These are phyloP conservation scores for Hydra vulgaris DNA, from an alignment of 30 jellyfish, hydroid and myxozoan genomes.

Conservation along the genomic window DNA sequence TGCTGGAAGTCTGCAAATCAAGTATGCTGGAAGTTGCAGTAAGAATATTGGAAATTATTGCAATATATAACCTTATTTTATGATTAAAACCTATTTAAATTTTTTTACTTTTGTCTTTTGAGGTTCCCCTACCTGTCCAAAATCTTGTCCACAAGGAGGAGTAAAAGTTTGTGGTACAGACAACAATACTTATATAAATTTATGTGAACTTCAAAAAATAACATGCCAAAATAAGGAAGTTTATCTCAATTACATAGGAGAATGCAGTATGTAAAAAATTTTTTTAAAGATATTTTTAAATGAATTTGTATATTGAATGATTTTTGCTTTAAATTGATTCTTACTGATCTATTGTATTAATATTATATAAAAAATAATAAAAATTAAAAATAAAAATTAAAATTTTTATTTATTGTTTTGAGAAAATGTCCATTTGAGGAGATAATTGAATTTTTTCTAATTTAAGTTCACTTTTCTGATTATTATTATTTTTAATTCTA, in stretches of 20 bases:
- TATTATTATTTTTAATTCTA: too few species aligned
- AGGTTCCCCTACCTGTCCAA: constrained; percentile 31
- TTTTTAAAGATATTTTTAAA: too few species aligned
- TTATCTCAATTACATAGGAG: constrained; percentile 14
- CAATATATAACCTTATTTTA: too few species aligned
- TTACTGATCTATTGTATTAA: too few species aligned
- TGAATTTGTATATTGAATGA: neutral
- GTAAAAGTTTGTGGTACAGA: constrained; percentile 23
- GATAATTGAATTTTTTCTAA: too few species aligned
- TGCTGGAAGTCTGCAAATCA: constrained; percentile 29
- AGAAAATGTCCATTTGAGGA: too few species aligned
- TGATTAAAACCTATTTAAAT: too few species aligned
- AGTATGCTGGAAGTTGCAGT: constrained; percentile 26
- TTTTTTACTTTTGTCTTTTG: too few species aligned
- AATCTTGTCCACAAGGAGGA: constrained; percentile 2
- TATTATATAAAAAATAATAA: too few species aligned
- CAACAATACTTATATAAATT: constrained; percentile 13
- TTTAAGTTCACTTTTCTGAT: too few species aligned
- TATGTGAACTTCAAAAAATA: constrained; percentile 12
- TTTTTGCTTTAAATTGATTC: constrained; percentile 2
- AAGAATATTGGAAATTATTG: neutral
- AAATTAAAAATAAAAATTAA: too few species aligned
- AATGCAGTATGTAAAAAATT: constrained; percentile 14
- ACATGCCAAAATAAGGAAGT: constrained; percentile 22
- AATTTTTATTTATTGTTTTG: too few species aligned